Conservation (phyloP, 2,113 vertebrate species). For the Chaetorhynchus papuensis region DNA sequence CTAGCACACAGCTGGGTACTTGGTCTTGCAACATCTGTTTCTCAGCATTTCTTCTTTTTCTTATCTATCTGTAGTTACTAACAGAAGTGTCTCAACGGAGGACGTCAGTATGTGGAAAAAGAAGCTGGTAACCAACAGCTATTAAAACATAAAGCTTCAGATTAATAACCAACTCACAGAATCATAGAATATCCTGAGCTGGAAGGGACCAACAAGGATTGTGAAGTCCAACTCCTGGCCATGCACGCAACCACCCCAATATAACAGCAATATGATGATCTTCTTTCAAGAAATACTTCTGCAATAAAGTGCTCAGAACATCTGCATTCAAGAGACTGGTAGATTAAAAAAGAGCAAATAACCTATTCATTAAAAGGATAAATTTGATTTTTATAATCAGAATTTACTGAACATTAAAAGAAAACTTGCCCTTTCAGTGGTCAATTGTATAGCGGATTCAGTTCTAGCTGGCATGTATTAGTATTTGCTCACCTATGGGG, state of each 20-base stretch:
- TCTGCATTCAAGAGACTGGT: background rate
- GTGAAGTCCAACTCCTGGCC: background rate
- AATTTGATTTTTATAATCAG: background rate
- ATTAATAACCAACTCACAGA: background rate
- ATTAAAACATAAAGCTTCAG: background rate
- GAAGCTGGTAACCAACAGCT: background rate
- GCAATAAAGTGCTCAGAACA: background rate
- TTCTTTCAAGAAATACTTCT: background rate
- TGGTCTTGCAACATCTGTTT: slow-evolving; percentile 75
- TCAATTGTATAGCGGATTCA: background rate
- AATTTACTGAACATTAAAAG: background rate
- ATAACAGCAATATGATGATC: background rate
- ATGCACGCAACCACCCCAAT: background rate
- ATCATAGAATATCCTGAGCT: background rate
- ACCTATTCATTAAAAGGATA: background rate
- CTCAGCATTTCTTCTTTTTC: slow-evolving; percentile 67
- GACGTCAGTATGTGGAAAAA: background rate
- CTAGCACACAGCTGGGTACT: slow-evolving; percentile 79
- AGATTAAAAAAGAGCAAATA: background rate
- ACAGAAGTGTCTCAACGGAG: background rate
- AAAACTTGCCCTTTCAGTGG: background rate
- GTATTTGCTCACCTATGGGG: background rate
- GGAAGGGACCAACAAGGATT: background rate
- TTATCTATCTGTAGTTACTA: slow-evolving; percentile 13
- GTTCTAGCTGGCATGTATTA: background rate